Percentiles rank a stretch among this genome's conserved stretches.
phyloP scores from a whole-genome alignment of 2,797 vertebrate species.

The Pelobates cultripes region DNA sequence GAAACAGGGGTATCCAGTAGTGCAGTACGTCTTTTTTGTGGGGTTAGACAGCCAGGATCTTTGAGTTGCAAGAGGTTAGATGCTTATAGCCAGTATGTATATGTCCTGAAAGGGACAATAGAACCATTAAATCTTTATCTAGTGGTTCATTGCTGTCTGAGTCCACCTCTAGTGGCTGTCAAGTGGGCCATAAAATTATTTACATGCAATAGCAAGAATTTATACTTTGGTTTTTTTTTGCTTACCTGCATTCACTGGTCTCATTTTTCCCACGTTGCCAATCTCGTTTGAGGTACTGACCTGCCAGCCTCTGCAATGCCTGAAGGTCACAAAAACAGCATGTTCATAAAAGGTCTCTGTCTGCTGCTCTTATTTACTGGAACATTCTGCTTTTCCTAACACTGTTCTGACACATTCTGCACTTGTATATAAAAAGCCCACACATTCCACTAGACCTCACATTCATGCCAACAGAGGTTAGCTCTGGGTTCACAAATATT shows the following conservation, averaged over 20 bases:
- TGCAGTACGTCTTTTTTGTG: too few relatives aligned
- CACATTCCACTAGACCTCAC: rapidly evolving
- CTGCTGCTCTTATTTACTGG: slow-evolving; percentile 18
- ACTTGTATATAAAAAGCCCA: background rate
- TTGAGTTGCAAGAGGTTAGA: too few relatives aligned
- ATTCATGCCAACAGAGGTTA: slow-evolving; percentile 49
- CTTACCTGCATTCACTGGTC: slow-evolving; percentile 50
- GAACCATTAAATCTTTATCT: too few relatives aligned
- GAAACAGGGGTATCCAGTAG: too few relatives aligned
- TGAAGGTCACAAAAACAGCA: slow-evolving; percentile 62
- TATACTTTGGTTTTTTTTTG: background rate
- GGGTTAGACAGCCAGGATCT: too few relatives aligned
- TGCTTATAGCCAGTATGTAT: too few relatives aligned
- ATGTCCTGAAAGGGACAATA: too few relatives aligned
- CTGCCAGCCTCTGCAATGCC: slow-evolving; percentile 85
- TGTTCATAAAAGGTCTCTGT: slow-evolving; percentile 19
- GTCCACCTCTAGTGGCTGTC: too few relatives aligned
- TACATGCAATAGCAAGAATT: background rate
- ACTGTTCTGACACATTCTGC: slow-evolving; percentile 32
- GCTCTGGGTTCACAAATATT: slow-evolving; percentile 23
- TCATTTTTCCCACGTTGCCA: slow-evolving; percentile 80
- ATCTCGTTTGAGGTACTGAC: slow-evolving; percentile 84
- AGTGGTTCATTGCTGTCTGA: too few relatives aligned
- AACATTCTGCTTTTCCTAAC: slow-evolving; percentile 18
- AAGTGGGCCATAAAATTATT: background rate